Evolutionary conservation across 2,113 vertebrate genomes (phyloP), one percentile per base, ranked within the genome.

Genomic region (Albula glossodonta): DNA sequence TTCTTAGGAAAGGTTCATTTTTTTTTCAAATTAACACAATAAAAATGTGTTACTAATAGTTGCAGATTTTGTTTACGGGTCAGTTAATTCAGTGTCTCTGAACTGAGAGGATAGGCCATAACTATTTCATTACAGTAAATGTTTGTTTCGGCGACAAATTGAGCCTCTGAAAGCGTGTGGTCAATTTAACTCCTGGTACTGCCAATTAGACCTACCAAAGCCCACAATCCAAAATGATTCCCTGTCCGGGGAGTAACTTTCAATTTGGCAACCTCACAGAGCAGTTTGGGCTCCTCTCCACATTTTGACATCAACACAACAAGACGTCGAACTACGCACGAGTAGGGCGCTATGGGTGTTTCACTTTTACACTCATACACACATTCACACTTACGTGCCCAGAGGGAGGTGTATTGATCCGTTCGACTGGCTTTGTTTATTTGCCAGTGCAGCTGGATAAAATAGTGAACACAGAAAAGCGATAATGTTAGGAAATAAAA

Each of bases 321-420:
- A 79, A 79, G 78, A 79, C 49, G 78, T 79, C 78, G 78, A 79
- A 49, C 78, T 79, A 79, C 78, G 48, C 78, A 79, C 78, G 41
- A 50, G 8, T 49, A 49, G 41, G 31, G 78, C 41, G 31, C 78
- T 6, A 79, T 50, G 78, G 78, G 41, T 50, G 78, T 79, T 15
- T 79, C 17, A 3, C 41, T 49, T 49, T 79, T 17, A 9, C 41
- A 31, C 78, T 79, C 49, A 79, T 7, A 79, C 78, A 4, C 49
- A 48, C 78, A 50, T 48, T 50, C 78, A 79, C 78, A 79, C 78
- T 48, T 79, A 79, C 31, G 78, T 49, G 78, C 50, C 78, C 13
- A 7, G 78, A 17, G n/a, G 31, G 31, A 15, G 12, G 11, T 79
- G 48, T 79, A 17, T 79, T 79, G 78, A 79, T 50, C 49, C 41